A percentile compares a stretch with the other conserved stretches of the same genome.
These are phyloP conservation scores for Amblyopsis hoosieri DNA, from an alignment of 2,797 vertebrate genomes.

Conservation along the genomic window DNA sequence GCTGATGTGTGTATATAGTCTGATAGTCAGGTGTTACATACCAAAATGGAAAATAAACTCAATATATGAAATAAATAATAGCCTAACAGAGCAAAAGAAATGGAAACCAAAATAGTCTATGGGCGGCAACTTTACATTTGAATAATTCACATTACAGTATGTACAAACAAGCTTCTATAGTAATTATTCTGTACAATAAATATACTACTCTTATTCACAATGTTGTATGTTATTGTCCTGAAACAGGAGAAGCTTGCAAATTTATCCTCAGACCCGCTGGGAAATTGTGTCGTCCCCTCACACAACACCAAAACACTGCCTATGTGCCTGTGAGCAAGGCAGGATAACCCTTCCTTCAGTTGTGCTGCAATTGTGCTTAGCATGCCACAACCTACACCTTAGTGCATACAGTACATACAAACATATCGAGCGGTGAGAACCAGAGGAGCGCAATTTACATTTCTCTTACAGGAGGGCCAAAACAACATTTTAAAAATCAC, in stretches of 20 bases:
- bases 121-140: not conserved
- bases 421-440: no score
- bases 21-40: no score
- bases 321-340: not conserved
- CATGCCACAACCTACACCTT: no score
- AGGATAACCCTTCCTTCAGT: not conserved
- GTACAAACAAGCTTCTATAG: constrained; percentile 9
- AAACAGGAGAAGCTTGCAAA: not conserved
- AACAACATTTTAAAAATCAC: no score
- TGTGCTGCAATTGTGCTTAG: no score
- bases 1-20: no score
- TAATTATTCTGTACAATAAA: constrained; percentile 24
- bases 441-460: no score
- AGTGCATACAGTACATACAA: no score
- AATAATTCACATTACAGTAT: constrained; percentile 14
- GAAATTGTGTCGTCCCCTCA: not conserved
- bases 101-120: not conserved
- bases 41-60: not conserved
- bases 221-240: not conserved
- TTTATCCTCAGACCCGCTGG: constrained; percentile 58
- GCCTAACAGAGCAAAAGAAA: not conserved
- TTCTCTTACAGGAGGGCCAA: no score
- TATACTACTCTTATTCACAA: not conserved
- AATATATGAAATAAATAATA: not conserved
- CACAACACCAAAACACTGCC: not conserved